Evolutionary conservation across 2,888 invertebrate species (phyloP).

Genomic region (Epiblema foenella): DNA sequence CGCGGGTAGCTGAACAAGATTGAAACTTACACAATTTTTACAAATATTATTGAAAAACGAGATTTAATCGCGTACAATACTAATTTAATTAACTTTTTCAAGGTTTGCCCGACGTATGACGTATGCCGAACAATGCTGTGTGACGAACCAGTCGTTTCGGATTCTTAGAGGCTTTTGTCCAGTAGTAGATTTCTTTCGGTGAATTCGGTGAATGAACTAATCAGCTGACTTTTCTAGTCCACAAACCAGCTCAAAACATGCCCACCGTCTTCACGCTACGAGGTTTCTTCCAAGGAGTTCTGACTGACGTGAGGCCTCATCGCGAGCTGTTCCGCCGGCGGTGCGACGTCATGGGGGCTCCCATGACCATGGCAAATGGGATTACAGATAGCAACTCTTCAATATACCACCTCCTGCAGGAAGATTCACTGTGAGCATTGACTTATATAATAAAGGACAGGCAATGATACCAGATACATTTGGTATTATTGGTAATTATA

Average conservation of each 20-base stretch:
- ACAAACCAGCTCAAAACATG: constrained; percentile 59
- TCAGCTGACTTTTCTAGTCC: constrained; percentile 56
- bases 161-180: too few species aligned
- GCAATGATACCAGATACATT: too few species aligned
- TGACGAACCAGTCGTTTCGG: too few species aligned
- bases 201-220: background rate
- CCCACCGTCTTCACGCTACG: constrained; percentile 55
- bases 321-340: constrained; percentile 64
- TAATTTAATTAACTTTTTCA: too few species aligned
- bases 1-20: too few species aligned
- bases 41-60: too few species aligned
- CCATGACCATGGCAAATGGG: constrained; percentile 69
- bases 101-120: too few species aligned
- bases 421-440: constrained; percentile 65
- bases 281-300: constrained; percentile 61
- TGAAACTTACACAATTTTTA: too few species aligned
- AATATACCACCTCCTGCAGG: constrained; percentile 60
- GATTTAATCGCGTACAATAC: too few species aligned
- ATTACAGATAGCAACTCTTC: constrained; percentile 71
- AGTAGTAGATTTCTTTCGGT: too few species aligned
- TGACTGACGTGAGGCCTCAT: constrained; percentile 59
- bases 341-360: constrained; percentile 64
- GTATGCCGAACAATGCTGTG: too few species aligned
- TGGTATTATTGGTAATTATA: background rate
- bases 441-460: background rate